Conservation (phyloP, 2,113 vertebrate species). For the Sphaerodactylus townsendi region DNA sequence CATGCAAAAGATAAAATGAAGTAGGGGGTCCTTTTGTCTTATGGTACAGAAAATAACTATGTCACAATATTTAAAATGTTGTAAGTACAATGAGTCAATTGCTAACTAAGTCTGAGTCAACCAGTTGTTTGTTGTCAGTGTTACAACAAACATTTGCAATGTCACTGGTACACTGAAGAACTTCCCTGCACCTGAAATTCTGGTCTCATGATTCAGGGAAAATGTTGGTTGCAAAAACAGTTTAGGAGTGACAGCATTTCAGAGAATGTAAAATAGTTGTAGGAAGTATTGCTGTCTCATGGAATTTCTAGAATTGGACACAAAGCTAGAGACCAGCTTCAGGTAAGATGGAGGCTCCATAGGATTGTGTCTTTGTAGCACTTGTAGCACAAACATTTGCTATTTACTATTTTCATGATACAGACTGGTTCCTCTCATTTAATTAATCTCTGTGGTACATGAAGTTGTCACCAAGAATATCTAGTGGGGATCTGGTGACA, state of each 20-base stretch:
- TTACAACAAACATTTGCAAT: background rate
- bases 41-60: background rate
- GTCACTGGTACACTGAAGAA: conserved; percentile 2
- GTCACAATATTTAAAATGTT: background rate
- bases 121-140: conserved; percentile 7
- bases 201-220: background rate
- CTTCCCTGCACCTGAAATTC: background rate
- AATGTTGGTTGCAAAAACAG: background rate
- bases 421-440: background rate
- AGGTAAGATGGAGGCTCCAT: background rate
- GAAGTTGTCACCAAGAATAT: background rate
- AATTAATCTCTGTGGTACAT: background rate
- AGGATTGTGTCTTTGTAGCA: background rate
- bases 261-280: background rate
- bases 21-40: background rate
- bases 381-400: background rate
- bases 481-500: background rate
- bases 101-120: conserved; percentile 54
- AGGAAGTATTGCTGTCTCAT: background rate
- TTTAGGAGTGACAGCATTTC: background rate
- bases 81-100: conserved; percentile 7
- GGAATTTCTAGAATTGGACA: background rate
- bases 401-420: background rate
- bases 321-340: background rate
- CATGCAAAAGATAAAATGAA: background rate